Base-by-base conservation (phyloP, 92 coral and sea anemone species). In the Isaurus tuberculatus region DNA sequence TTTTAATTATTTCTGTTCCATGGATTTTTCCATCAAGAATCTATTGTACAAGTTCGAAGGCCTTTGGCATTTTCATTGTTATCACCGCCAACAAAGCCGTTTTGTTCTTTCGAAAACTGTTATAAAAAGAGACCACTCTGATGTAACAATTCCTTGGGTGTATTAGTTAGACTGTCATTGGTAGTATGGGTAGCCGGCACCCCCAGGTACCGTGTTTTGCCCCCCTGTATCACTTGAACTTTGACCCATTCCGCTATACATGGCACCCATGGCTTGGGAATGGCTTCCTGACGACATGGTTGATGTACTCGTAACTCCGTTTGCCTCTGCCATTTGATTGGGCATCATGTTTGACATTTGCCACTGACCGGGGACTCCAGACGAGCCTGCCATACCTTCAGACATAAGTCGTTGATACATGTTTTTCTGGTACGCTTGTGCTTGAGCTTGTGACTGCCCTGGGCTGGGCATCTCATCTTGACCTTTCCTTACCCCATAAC, bases 331-430 rank as follows among this genome's bases (percentile, higher is more conserved):
- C 30, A 81, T 58, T 15, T 17, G 79, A 26, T 68, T 70, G 29
- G 27, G 58, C 87, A 86, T 75, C 83, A 87, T 79, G 69, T 79
- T 72, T 32, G 82, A 26, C 70, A 77, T 19, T 33, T 72, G 87
- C 89, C 84, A 86, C 80, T 72, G 82, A 53, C 87, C 87, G 23
- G 85, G 29, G 20, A 85, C 71, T 5, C 92, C 88, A 77, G 82
- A 25, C 1, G 82, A 34, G 19, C 88, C 81, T 33, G 84, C 77
- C 85, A 89, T 89, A 48, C 84, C 71, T 67, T 92, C 90, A 2
- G 88, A 80, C 81, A 92, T 83, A 71, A 91, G 87, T 36, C 88
- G 95, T 42, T 83, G 84, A 78, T 89, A 92, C 68, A 83, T 85
- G 36, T 90, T 82, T 74, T 92, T 92, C 53, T 90, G 85, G 73